Percentiles rank a stretch among this genome's conserved stretches.
These are phyloP conservation scores for Heteromormyrus szaboi DNA, from an alignment of 2,797 vertebrate genomes.

Conservation along the genomic window DNA sequence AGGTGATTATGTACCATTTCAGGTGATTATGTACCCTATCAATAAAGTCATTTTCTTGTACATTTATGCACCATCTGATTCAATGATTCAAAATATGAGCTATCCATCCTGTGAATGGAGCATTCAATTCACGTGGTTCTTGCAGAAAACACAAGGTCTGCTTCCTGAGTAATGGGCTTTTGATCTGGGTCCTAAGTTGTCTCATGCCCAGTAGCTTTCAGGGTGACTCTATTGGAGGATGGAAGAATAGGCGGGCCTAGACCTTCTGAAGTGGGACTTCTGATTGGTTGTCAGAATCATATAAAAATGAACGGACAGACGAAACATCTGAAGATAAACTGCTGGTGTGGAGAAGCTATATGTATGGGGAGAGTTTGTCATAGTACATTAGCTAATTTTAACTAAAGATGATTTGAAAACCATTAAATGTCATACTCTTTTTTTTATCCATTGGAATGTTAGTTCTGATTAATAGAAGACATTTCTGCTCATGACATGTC, in stretches of 20 bases:
- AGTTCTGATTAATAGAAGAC: not conserved
- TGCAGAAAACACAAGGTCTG: not conserved
- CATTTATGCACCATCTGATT: not conserved
- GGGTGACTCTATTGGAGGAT: not conserved
- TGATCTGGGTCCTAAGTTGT: not conserved
- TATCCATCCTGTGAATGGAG: not conserved
- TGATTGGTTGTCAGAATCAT: not conserved
- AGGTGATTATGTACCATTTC: not conserved
- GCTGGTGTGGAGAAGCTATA: not conserved
- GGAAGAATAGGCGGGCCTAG: not conserved
- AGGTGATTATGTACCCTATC: not conserved
- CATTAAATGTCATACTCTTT: not conserved
- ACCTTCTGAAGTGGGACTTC: not conserved
- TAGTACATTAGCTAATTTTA: not conserved
- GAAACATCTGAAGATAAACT: not conserved
- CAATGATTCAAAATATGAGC: not conserved
- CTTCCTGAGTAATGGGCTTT: not conserved
- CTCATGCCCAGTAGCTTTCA: not conserved
- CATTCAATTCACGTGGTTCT: not conserved
- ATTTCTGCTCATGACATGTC: not conserved
- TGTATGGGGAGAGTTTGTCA: not conserved
- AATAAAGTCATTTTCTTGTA: not conserved
- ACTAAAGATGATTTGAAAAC: not conserved
- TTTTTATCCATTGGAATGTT: not conserved
- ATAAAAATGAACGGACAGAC: not conserved